These are phyloP conservation scores for Telmatherina bonti DNA, from an alignment of 2,797 vertebrate species.

Conservation along the genomic window DNA sequence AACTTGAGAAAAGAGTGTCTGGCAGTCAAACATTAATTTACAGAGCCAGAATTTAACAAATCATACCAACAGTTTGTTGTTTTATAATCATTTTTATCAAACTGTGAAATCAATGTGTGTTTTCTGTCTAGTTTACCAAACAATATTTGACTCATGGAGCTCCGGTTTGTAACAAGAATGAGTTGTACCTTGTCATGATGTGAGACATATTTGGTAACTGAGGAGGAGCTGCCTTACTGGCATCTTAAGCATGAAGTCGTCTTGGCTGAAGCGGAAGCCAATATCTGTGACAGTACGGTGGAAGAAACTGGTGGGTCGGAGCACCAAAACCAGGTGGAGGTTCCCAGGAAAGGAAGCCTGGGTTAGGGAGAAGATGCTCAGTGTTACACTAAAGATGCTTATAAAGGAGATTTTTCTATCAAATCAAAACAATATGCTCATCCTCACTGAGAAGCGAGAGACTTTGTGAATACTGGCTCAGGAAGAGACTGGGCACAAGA, in stretches of 20 bases:
- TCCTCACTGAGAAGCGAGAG: background rate
- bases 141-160: slow-evolving; percentile 44
- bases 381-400: background rate
- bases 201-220: slow-evolving; percentile 71
- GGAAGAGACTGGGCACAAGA: background rate
- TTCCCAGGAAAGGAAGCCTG: slow-evolving; percentile 95
- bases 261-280: slow-evolving; percentile 96
- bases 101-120: slow-evolving; percentile 5
- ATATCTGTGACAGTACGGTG: slow-evolving; percentile 97
- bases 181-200: slow-evolving; percentile 56
- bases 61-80: background rate
- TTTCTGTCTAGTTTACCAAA: slow-evolving; percentile 36
- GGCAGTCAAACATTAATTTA: background rate
- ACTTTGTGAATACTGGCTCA: background rate
- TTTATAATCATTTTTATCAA: background rate
- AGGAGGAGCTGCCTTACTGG: slow-evolving; percentile 85
- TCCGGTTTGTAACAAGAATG: slow-evolving; percentile 36
- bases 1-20: background rate
- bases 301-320: slow-evolving; percentile 95
- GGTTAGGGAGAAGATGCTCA: slow-evolving; percentile 15
- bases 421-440: background rate
- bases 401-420: background rate
- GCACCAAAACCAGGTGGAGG: slow-evolving; percentile 94
- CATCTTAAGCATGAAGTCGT: slow-evolving; percentile 96
- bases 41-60: background rate